phyloP scores from a whole-genome alignment of 2,113 vertebrate species.

The Phyllostomus hastatus region DNA sequence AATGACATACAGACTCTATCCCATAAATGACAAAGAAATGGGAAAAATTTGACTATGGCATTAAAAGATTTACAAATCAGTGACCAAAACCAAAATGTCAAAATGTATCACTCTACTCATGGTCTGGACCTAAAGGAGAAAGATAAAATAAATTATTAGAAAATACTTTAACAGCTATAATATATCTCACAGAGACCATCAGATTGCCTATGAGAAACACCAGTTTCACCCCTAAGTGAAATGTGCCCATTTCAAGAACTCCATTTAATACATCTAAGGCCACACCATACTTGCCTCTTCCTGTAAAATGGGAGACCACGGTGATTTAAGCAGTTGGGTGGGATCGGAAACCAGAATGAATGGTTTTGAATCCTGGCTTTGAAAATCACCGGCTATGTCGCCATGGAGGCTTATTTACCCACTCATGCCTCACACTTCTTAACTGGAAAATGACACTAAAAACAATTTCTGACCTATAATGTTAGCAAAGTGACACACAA shows the following conservation, averaged over 20 bases:
- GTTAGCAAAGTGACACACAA: background rate
- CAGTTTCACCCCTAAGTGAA: background rate
- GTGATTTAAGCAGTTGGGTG: background rate
- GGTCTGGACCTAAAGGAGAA: background rate
- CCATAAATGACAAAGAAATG: background rate
- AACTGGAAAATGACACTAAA: slow-evolving; percentile 10
- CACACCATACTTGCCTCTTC: background rate
- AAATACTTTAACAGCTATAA: background rate
- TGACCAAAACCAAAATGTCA: background rate
- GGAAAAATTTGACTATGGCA: background rate
- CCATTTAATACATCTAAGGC: background rate
- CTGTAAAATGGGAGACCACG: background rate
- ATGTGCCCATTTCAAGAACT: background rate
- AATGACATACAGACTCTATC: background rate
- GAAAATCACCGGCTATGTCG: background rate
- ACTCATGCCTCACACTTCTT: background rate
- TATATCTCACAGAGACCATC: background rate
- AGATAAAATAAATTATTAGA: background rate
- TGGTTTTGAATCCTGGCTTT: background rate
- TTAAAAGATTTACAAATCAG: background rate
- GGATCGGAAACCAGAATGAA: background rate
- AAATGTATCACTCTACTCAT: background rate
- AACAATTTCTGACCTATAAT: background rate
- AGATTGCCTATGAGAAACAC: background rate
- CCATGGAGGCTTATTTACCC: background rate